Evolutionary conservation across 2,797 vertebrate species (phyloP).

Genomic region (Menidia menidia): DNA sequence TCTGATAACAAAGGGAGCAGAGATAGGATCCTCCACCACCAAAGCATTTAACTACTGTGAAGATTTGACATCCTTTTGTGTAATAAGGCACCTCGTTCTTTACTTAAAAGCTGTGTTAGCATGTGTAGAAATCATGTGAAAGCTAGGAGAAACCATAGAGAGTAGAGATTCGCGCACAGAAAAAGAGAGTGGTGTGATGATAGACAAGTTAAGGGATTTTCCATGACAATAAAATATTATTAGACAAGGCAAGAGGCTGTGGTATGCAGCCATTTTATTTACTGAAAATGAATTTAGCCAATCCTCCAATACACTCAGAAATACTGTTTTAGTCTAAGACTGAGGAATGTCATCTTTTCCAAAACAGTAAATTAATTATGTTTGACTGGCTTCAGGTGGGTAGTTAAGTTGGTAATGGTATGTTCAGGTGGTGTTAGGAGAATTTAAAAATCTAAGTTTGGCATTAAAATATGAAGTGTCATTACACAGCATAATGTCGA

Average conservation of each 20-base stretch:
- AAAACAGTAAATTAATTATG: too few species aligned
- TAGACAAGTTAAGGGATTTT: neutral
- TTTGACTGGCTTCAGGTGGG: too few species aligned
- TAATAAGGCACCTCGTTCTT: neutral
- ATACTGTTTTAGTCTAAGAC: too few species aligned
- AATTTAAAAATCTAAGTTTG: too few species aligned
- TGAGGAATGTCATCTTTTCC: too few species aligned
- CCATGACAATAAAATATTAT: conserved; percentile 10
- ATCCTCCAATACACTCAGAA: too few species aligned
- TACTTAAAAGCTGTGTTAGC: neutral
- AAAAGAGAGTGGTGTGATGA: conserved; percentile 2
- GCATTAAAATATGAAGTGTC: too few species aligned
- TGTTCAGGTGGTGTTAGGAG: too few species aligned
- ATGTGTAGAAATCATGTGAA: neutral
- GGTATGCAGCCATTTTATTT: neutral
- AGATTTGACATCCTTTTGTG: conserved; percentile 1
- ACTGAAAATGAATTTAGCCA: neutral
- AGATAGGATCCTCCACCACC: conserved; percentile 47
- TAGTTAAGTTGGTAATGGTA: too few species aligned
- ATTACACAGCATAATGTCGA: too few species aligned
- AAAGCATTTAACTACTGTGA: conserved; percentile 20
- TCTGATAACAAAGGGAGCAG: conserved; percentile 15
- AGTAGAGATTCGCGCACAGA: conserved; percentile 17
- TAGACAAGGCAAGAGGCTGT: neutral
- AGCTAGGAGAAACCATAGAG: neutral